Evolutionary conservation across 2,113 vertebrate species (phyloP).

Genomic region (Bucco capensis): DNA sequence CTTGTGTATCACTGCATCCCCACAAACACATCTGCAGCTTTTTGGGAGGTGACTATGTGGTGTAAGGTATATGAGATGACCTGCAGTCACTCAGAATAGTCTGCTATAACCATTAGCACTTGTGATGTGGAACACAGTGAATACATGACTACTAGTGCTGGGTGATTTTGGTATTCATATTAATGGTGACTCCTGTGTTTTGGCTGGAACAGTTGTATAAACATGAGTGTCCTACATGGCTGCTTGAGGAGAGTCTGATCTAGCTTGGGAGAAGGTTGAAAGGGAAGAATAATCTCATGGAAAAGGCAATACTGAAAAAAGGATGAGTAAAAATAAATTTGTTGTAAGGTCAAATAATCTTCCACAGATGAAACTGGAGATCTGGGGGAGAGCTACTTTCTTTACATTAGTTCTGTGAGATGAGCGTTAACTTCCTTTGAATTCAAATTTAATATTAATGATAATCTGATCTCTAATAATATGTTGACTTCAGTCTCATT

Average conservation of each 20-base stretch:
- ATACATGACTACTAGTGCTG: not conserved
- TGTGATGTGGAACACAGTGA: not conserved
- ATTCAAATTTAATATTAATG: not conserved
- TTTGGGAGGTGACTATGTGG: not conserved
- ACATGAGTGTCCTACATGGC: not conserved
- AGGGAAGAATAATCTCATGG: not conserved
- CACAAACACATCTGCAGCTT: not conserved
- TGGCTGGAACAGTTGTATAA: not conserved
- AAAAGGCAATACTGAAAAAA: not conserved
- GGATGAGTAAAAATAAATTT: not conserved
- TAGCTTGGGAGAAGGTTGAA: not conserved
- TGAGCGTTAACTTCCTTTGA: not conserved
- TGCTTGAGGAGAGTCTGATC: not conserved
- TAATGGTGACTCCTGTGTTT: not conserved
- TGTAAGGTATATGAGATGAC: not conserved
- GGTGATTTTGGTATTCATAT: not conserved
- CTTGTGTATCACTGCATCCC: not conserved
- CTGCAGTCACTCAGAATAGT: not conserved
- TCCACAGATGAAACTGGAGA: not conserved
- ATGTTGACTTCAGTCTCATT: not conserved
- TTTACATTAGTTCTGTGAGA: not conserved
- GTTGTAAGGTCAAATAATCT: not conserved
- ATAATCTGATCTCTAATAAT: not conserved
- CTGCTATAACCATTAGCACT: not conserved
- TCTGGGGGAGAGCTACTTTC: not conserved